Evolutionary conservation across 2,113 vertebrate species (phyloP).

Genomic region (Pseudorectes ferrugineus): DNA sequence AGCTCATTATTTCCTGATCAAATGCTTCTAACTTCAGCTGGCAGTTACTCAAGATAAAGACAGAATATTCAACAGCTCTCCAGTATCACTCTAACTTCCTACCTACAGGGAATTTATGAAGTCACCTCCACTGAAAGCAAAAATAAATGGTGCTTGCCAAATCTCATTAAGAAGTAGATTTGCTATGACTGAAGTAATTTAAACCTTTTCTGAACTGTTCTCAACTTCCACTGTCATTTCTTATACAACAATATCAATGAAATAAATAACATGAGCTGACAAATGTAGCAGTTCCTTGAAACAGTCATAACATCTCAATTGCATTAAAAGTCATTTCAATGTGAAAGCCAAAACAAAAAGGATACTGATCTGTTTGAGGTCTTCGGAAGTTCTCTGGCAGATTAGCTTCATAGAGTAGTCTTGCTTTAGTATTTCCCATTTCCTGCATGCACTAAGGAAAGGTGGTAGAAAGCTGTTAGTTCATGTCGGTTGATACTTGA

Average conservation of each 20-base stretch:
- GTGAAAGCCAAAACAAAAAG: conserved; percentile 61
- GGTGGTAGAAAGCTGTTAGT: neutral
- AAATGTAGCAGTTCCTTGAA: neutral
- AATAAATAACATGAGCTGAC: neutral
- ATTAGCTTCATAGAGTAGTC: conserved; percentile 91
- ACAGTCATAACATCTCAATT: neutral
- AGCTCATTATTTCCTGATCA: conserved; percentile 14
- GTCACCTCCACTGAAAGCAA: neutral
- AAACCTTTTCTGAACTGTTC: neutral
- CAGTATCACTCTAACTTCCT: neutral
- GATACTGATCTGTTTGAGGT: conserved; percentile 99
- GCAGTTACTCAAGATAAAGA: neutral
- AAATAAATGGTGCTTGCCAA: conserved; percentile 32
- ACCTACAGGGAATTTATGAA: neutral
- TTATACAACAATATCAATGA: neutral
- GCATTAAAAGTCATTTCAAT: neutral
- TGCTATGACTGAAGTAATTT: conserved; percentile 1
- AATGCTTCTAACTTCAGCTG: neutral
- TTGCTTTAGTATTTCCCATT: conserved; percentile 94
- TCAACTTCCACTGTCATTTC: neutral
- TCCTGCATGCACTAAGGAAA: conserved; percentile 90
- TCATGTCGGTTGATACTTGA: neutral
- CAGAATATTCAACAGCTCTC: neutral
- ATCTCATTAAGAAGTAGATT: neutral
- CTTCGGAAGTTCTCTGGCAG: conserved; percentile 94